These are phyloP conservation scores for Phortica okadai DNA, from an alignment of 2,888 invertebrate genomes.

Conservation along the genomic window DNA sequence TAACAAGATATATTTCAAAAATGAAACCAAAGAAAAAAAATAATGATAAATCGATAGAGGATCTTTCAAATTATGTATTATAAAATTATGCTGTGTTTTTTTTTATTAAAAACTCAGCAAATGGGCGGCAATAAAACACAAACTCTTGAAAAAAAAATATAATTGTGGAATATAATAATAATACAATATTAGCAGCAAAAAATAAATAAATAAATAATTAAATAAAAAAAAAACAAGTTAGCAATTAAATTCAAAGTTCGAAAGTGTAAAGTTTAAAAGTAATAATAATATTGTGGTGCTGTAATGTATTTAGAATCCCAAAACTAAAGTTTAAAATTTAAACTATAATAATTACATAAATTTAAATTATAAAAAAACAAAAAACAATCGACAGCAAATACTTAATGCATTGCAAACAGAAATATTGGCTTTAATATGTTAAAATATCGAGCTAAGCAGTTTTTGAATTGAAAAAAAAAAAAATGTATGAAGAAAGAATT, in stretches of 20 bases:
- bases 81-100: not conserved
- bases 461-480: slow-evolving; percentile 34
- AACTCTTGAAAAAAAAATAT: slow-evolving; percentile 42
- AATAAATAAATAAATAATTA: slow-evolving; percentile 16
- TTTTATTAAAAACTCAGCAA: slow-evolving; percentile 34
- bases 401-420: not conserved
- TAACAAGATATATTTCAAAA: not conserved
- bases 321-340: slow-evolving; percentile 47
- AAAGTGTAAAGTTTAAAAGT: slow-evolving; percentile 49
- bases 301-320: slow-evolving; percentile 59
- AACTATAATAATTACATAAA: slow-evolving; percentile 38
- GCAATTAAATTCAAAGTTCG: slow-evolving; percentile 22
- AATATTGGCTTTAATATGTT: slow-evolving; percentile 65
- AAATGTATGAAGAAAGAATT: slow-evolving; percentile 36
- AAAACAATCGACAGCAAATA: slow-evolving; percentile 20
- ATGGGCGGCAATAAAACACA: slow-evolving; percentile 58
- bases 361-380: slow-evolving; percentile 30
- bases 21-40: not conserved
- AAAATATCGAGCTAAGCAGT: slow-evolving; percentile 38
- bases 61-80: slow-evolving; percentile 7
- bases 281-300: slow-evolving; percentile 63
- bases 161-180: slow-evolving; percentile 58
- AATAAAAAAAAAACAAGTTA: slow-evolving; percentile 10
- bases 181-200: slow-evolving; percentile 7
- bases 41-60: not conserved